A percentile compares a stretch with the other conserved stretches of the same genome.
Conservation (phyloP, 2,113 vertebrate species). For the Hippocampus abdominalis region DNA sequence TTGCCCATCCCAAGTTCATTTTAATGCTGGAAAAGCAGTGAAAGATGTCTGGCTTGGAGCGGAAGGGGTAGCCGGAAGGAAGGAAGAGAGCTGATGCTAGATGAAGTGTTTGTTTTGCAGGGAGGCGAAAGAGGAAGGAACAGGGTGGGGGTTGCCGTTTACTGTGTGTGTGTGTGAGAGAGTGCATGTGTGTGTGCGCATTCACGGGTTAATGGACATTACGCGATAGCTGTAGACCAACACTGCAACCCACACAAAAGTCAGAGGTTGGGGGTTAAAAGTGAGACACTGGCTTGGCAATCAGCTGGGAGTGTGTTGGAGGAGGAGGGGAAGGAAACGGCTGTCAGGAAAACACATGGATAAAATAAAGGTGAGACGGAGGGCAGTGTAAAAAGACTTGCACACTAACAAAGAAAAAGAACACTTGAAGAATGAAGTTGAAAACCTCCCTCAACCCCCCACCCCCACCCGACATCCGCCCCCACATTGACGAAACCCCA, state of each 20-base stretch:
- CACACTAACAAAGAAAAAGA: conserved; percentile 18
- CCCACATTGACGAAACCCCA: conserved; percentile 30
- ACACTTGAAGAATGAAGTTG: conserved; percentile 13
- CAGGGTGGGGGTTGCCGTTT: conserved; percentile 35
- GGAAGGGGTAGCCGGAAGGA: conserved; percentile 45
- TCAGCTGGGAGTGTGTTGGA: conserved; percentile 32
- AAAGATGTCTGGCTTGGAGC: conserved; percentile 26
- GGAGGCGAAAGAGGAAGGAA: conserved; percentile 35
- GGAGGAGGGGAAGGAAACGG: conserved; percentile 23
- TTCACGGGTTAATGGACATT: conserved; percentile 50
- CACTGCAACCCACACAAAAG: conserved; percentile 22
- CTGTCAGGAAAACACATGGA: conserved; percentile 33
- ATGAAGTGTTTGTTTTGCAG: conserved; percentile 58
- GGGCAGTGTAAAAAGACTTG: conserved; percentile 36
- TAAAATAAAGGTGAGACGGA: conserved; percentile 44
- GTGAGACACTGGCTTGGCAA: conserved; percentile 52
- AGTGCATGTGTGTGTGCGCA: background rate
- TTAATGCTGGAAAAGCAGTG: conserved; percentile 22
- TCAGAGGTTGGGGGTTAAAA: conserved; percentile 46
- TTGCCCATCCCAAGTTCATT: conserved; percentile 1
- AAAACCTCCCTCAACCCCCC: background rate
- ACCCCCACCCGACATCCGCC: conserved; percentile 14
- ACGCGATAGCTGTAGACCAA: conserved; percentile 23
- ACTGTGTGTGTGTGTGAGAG: conserved; percentile 16
- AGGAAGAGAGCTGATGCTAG: conserved; percentile 48